A percentile compares a stretch with the other conserved stretches of the same genome.
phyloP scores from a whole-genome alignment of 37 sponge, comb jelly and placozoan species.

The Petrosia ficiformis region DNA sequence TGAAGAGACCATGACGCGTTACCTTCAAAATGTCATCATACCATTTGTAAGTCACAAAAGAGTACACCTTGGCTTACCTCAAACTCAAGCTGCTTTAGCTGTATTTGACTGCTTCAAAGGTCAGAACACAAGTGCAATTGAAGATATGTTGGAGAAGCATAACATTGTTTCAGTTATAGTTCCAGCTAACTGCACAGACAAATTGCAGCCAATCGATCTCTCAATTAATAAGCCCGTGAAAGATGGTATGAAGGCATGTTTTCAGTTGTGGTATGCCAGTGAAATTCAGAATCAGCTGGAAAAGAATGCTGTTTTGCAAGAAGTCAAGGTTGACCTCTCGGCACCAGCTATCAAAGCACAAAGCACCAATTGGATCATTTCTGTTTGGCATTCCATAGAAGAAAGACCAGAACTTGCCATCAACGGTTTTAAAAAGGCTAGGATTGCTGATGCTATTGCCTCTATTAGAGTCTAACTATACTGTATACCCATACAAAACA shows the following conservation, averaged over 20 bases:
- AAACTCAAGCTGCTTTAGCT: constrained; percentile 14
- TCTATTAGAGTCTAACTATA: background rate
- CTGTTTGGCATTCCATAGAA: background rate
- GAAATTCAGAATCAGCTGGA: background rate
- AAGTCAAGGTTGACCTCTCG: background rate
- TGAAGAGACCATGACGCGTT: constrained; percentile 42
- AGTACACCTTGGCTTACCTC: constrained; percentile 4
- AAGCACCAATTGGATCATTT: background rate
- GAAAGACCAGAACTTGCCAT: background rate
- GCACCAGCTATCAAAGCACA: background rate
- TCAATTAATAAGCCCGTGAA: too few species aligned
- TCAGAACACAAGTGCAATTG: too few species aligned
- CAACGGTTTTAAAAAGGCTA: background rate
- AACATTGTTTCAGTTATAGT: too few species aligned
- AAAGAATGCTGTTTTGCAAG: background rate
- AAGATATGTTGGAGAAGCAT: too few species aligned
- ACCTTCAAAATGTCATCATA: constrained; percentile 31
- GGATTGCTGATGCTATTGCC: background rate
- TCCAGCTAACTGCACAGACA: too few species aligned
- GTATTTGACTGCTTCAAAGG: too few species aligned
- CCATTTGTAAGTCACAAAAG: constrained; percentile 33
- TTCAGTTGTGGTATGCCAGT: too few species aligned
- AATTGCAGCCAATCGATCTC: too few species aligned
- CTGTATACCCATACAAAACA: too few species aligned
- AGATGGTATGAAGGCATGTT: too few species aligned